Percentiles rank a stretch among this genome's conserved stretches.
These are phyloP conservation scores for Zhuqinia jingwanae DNA, from an alignment of 2,888 invertebrate species.

Conservation along the genomic window DNA sequence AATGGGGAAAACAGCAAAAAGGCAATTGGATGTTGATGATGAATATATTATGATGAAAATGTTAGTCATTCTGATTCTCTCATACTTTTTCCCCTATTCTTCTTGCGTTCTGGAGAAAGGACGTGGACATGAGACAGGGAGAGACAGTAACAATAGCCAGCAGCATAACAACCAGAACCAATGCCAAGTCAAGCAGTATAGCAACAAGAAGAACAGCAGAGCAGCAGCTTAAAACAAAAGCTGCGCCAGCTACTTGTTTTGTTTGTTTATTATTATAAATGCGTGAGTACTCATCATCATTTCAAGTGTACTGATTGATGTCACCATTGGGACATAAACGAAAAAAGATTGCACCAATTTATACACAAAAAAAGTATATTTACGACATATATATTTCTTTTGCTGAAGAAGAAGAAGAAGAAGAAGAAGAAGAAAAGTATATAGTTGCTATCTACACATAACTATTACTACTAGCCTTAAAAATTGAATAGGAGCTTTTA, in stretches of 20 bases:
- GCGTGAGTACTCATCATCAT: slow-evolving; percentile 60
- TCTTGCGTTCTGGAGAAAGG: not conserved
- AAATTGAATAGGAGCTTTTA: too few species aligned
- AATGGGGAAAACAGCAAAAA: not conserved
- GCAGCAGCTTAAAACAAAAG: not conserved
- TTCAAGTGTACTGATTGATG: slow-evolving; percentile 66
- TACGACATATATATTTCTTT: too few species aligned
- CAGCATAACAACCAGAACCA: too few species aligned
- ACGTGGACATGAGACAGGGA: not conserved
- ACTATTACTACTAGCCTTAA: too few species aligned
- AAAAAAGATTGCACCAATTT: slow-evolving; percentile 47
- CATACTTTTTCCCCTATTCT: not conserved
- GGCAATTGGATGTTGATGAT: slow-evolving; percentile 3
- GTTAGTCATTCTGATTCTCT: not conserved
- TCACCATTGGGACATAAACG: slow-evolving; percentile 54
- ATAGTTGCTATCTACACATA: too few species aligned
- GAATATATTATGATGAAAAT: slow-evolving; percentile 1
- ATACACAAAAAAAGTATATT: too few species aligned
- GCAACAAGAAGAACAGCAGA: not conserved
- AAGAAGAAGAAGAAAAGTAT: too few species aligned
- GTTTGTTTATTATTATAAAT: slow-evolving; percentile 62
- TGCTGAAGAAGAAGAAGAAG: too few species aligned
- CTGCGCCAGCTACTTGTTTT: slow-evolving; percentile 22
- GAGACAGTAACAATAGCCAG: not conserved
- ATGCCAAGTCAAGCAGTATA: too few species aligned